phyloP scores from a whole-genome alignment of 2,113 vertebrate genomes.

The Albula goreensis region DNA sequence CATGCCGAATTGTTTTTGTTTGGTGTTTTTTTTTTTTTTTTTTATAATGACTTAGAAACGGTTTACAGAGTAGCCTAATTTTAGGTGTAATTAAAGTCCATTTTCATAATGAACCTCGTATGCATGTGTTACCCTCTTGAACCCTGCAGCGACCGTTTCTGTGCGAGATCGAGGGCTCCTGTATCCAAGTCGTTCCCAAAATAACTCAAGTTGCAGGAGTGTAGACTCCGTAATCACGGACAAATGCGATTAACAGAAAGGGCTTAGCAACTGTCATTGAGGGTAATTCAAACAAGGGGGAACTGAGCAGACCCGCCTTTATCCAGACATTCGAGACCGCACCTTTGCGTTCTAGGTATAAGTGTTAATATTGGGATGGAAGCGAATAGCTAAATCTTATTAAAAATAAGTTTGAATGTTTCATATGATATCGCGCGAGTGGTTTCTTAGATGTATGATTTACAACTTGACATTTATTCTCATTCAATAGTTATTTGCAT shows the following conservation, averaged over 20 bases:
- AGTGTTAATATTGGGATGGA: too few species aligned
- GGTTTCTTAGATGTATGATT: background rate
- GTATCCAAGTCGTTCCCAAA: constrained; percentile 56
- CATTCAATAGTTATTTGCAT: background rate
- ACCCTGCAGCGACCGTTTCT: background rate
- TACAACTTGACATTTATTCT: background rate
- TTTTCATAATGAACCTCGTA: background rate
- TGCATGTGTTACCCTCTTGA: background rate
- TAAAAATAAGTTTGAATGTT: background rate
- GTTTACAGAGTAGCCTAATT: background rate
- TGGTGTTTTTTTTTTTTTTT: background rate
- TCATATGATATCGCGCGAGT: background rate
- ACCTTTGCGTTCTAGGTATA: background rate
- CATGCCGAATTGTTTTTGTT: background rate
- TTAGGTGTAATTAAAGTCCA: background rate
- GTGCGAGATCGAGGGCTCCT: background rate
- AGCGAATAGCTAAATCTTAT: background rate
- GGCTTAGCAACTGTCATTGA: constrained; percentile 56
- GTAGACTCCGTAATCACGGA: constrained; percentile 55
- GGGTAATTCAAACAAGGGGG: constrained; percentile 46
- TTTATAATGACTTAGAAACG: background rate
- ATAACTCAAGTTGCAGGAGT: constrained; percentile 64
- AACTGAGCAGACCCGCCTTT: constrained; percentile 23
- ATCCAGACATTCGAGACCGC: background rate
- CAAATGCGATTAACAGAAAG: constrained; percentile 70